Evolutionary conservation across 2,797 vertebrate genomes (phyloP).

Genomic region (Alauda arvensis): DNA sequence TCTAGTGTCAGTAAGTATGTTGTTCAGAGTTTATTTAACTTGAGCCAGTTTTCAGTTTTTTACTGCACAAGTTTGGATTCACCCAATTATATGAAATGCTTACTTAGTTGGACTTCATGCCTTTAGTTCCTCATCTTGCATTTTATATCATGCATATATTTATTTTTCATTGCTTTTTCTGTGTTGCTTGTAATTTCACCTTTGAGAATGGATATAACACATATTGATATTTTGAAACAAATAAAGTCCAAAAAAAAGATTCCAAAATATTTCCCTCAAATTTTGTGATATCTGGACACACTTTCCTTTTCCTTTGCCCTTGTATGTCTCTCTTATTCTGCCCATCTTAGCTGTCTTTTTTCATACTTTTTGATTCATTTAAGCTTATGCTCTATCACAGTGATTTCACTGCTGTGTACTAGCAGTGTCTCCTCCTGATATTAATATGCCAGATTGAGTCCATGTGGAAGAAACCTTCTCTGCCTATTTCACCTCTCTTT

Average conservation of each 20-base stretch:
- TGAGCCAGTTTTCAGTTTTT: not conserved
- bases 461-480: not conserved
- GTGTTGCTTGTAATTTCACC: not conserved
- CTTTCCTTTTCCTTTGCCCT: not conserved
- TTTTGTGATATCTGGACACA: not conserved
- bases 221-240: not conserved
- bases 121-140: not conserved
- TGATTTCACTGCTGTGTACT: not conserved
- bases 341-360: not conserved
- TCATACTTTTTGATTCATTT: not conserved
- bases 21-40: slow-evolving; percentile 20
- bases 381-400: not conserved
- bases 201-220: not conserved
- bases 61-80: not conserved
- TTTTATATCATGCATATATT: not conserved
- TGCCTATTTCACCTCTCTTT: not conserved
- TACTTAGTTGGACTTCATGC: not conserved
- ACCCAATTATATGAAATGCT: not conserved
- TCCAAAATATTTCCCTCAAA: not conserved
- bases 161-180: not conserved
- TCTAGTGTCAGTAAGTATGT: not conserved
- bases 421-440: not conserved
- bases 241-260: not conserved
- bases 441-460: not conserved
- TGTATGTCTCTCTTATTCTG: not conserved